These are phyloP conservation scores for Parambassis ranga DNA, from an alignment of 2,797 vertebrate genomes.

Conservation along the genomic window DNA sequence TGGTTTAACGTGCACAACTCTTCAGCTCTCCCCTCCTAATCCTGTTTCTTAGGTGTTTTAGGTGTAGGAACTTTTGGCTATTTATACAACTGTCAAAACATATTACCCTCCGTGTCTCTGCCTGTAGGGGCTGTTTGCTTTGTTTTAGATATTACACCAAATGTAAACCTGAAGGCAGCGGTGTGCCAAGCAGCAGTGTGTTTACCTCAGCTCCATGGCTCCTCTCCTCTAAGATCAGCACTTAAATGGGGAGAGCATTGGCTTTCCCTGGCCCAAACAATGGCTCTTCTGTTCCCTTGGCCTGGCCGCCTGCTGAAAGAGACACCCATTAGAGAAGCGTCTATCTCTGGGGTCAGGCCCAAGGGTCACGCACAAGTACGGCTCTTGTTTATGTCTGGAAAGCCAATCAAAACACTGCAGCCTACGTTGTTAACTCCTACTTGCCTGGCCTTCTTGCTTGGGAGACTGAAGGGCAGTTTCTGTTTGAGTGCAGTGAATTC, in stretches of 20 bases:
- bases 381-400: constrained; percentile 84
- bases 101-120: constrained; percentile 5
- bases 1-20: constrained; percentile 53
- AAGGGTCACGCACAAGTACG: constrained; percentile 80
- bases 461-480: constrained; percentile 33
- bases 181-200: constrained; percentile 33
- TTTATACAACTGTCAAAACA: constrained; percentile 46
- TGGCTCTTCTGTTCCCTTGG: constrained; percentile 77
- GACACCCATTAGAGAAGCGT: constrained; percentile 84
- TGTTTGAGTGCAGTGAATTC: constrained; percentile 26
- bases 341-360: constrained; percentile 82
- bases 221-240: constrained; percentile 65
- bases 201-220: constrained; percentile 49
- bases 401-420: constrained; percentile 81
- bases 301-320: constrained; percentile 78
- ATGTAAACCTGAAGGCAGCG: constrained; percentile 20
- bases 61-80: constrained; percentile 29
- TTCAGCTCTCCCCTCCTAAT: constrained; percentile 25
- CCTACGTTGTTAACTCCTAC: constrained; percentile 71
- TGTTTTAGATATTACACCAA: constrained; percentile 11
- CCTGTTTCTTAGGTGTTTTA: constrained; percentile 28
- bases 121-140: neutral
- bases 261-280: constrained; percentile 77
- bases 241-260: constrained; percentile 76
- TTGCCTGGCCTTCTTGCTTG: constrained; percentile 25